These are phyloP conservation scores for Cylas formicarius DNA, from an alignment of 1,140 invertebrate species.

Conservation along the genomic window DNA sequence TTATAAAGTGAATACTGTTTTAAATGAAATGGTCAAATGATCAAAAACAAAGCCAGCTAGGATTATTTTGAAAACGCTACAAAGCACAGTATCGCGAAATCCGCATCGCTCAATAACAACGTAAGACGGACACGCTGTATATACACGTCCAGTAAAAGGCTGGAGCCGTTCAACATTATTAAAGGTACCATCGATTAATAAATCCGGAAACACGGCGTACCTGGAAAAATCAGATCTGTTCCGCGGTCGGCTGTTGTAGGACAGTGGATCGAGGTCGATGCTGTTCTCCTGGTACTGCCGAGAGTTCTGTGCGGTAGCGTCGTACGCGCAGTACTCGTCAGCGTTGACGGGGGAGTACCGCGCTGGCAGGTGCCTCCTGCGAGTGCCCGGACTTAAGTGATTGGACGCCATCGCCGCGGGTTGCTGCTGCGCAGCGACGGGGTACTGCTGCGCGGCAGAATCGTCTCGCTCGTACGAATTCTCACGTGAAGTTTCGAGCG, in stretches of 20 bases:
- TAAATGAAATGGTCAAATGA: too few relatives aligned
- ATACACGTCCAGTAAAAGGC: too few relatives aligned
- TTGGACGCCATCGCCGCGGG: conserved; percentile 25
- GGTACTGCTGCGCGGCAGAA: conserved; percentile 35
- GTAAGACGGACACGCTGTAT: too few relatives aligned
- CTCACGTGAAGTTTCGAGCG: conserved; percentile 71
- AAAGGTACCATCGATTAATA: too few relatives aligned
- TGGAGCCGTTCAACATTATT: too few relatives aligned
- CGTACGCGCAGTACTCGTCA: conserved; percentile 42
- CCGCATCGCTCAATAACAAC: too few relatives aligned
- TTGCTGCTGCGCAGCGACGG: conserved; percentile 21
- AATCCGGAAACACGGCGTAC: too few relatives aligned
- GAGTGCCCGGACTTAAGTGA: conserved; percentile 35
- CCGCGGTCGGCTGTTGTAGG: conserved; percentile 82
- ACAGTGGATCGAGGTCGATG: conserved; percentile 72
- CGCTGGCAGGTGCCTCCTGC: conserved; percentile 31
- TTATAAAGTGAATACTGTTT: too few relatives aligned
- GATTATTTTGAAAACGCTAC: too few relatives aligned
- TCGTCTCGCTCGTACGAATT: conserved; percentile 79
- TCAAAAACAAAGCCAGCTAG: too few relatives aligned
- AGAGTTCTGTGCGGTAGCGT: conserved; percentile 45
- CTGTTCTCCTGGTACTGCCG: conserved; percentile 47
- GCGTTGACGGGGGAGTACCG: conserved; percentile 42
- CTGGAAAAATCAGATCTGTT: conserved; percentile 47
- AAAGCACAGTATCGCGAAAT: too few relatives aligned